These are phyloP conservation scores for Clistopyga incitator DNA, from an alignment of 2,888 invertebrate genomes.

Conservation along the genomic window DNA sequence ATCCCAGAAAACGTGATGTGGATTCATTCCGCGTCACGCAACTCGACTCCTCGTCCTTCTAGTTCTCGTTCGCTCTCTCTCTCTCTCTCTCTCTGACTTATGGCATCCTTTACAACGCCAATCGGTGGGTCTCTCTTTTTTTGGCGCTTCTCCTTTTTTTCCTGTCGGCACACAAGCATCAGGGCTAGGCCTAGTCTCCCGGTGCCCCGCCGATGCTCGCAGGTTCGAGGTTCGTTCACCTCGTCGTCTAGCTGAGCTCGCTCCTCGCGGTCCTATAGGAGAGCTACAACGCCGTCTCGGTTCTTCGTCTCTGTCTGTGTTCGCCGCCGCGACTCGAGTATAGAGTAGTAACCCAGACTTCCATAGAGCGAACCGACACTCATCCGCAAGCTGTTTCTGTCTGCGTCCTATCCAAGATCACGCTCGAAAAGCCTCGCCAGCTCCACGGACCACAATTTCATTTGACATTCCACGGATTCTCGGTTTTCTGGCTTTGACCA, in stretches of 20 bases:
- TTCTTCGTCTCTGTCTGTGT: constrained; percentile 48
- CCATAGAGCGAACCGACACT: constrained; percentile 30
- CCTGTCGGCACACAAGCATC: constrained; percentile 20
- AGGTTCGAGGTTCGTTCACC: constrained; percentile 84
- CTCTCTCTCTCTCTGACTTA: constrained; percentile 62
- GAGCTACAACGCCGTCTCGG: constrained; percentile 61
- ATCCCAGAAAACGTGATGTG: neutral
- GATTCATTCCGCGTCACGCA: constrained; percentile 14
- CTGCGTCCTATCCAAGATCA: constrained; percentile 74
- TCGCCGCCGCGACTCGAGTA: constrained; percentile 28
- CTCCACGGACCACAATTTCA: constrained; percentile 75
- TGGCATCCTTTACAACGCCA: constrained; percentile 58
- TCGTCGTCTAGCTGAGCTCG: constrained; percentile 74
- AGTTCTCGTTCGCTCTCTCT: constrained; percentile 58
- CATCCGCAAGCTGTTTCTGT: constrained; percentile 55
- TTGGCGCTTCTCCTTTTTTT: constrained; percentile 74
- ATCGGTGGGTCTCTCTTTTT: constrained; percentile 69
- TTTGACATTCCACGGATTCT: constrained; percentile 80
- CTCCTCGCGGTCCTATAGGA: constrained; percentile 59
- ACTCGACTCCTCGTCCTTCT: constrained; percentile 59
- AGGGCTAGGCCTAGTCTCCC: constrained; percentile 46
- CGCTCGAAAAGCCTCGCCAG: constrained; percentile 67
- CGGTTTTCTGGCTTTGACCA: constrained; percentile 68
- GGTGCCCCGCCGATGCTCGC: constrained; percentile 48
- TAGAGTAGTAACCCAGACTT: constrained; percentile 28